These are phyloP conservation scores for Drosophila parthenogenetica DNA, from an alignment of 2,888 invertebrate species.

Conservation along the genomic window DNA sequence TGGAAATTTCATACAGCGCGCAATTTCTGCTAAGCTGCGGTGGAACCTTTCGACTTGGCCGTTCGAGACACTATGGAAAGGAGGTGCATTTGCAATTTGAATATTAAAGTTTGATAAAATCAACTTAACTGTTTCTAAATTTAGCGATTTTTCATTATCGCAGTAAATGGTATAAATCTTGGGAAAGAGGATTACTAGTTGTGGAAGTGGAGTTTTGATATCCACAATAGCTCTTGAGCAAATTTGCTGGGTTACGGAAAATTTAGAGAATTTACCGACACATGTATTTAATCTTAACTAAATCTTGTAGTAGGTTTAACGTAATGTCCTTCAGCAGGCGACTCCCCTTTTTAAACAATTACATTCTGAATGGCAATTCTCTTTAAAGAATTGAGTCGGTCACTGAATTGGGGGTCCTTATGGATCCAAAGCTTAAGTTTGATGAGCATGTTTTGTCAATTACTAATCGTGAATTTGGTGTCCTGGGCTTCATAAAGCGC, in stretches of 20 bases:
- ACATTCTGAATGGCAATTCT: too few species aligned
- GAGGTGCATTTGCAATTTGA: constrained; percentile 1
- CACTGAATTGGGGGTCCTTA: too few species aligned
- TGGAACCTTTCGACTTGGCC: constrained; percentile 18
- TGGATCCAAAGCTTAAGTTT: too few species aligned
- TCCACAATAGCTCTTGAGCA: constrained; percentile 1
- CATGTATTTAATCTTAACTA: too few species aligned
- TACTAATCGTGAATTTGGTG: too few species aligned
- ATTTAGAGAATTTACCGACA: constrained; percentile 13
- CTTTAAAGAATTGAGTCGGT: too few species aligned
- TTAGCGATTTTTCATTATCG: not conserved
- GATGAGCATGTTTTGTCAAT: too few species aligned
- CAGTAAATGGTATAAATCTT: constrained; percentile 3
- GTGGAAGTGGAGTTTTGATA: not conserved
- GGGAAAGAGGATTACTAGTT: not conserved
- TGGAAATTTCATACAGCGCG: not conserved
- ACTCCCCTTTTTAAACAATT: too few species aligned
- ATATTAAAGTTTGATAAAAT: constrained; percentile 5
- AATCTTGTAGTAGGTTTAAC: too few species aligned
- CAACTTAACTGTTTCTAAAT: too few species aligned
- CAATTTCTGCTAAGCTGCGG: not conserved
- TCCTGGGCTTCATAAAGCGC: too few species aligned
- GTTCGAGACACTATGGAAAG: constrained; percentile 3
- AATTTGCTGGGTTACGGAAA: constrained; percentile 1
- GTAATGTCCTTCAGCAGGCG: too few species aligned